Evolutionary conservation across 2,888 invertebrate genomes (phyloP).

Genomic region (Rhagonycha lutea): DNA sequence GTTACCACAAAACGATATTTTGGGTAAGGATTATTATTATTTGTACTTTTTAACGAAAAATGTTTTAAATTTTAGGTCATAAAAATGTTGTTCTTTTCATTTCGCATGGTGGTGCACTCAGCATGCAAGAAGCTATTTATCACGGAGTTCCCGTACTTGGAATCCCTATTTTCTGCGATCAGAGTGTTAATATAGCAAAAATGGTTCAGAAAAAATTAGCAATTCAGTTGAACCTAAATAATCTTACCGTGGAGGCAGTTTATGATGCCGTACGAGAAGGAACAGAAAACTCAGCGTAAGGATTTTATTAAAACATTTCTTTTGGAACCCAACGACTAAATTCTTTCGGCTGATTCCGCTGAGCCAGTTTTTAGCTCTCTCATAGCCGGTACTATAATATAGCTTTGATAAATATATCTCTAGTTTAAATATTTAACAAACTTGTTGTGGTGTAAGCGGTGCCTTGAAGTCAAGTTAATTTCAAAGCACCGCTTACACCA

Average conservation of each 20-base stretch:
- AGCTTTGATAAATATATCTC: too few species aligned
- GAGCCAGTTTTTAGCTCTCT: too few species aligned
- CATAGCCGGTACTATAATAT: too few species aligned
- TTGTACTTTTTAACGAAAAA: not conserved
- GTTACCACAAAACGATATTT: constrained; percentile 50
- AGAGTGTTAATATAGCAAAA: constrained; percentile 10
- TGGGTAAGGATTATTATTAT: constrained; percentile 35
- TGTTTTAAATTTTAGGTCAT: constrained; percentile 27
- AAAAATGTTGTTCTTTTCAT: constrained; percentile 36
- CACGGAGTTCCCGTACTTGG: constrained; percentile 36
- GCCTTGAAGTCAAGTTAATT: too few species aligned
- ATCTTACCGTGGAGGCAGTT: constrained; percentile 34
- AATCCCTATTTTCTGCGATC: constrained; percentile 37
- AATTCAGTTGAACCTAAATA: constrained; percentile 30
- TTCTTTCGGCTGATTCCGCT: too few species aligned
- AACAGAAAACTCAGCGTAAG: constrained; percentile 37
- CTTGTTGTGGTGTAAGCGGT: too few species aligned
- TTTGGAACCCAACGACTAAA: not conserved
- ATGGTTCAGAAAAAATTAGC: constrained; percentile 35
- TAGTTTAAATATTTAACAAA: too few species aligned
- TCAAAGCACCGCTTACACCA: too few species aligned
- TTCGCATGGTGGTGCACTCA: constrained; percentile 36
- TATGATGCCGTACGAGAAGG: constrained; percentile 34
- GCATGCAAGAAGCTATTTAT: constrained; percentile 36
- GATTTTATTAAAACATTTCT: not conserved